These are phyloP conservation scores for rabbit (Oryctolagus cuniculus) DNA, from an alignment of 2,113 vertebrate genomes.

Conservation along the genomic window DNA sequence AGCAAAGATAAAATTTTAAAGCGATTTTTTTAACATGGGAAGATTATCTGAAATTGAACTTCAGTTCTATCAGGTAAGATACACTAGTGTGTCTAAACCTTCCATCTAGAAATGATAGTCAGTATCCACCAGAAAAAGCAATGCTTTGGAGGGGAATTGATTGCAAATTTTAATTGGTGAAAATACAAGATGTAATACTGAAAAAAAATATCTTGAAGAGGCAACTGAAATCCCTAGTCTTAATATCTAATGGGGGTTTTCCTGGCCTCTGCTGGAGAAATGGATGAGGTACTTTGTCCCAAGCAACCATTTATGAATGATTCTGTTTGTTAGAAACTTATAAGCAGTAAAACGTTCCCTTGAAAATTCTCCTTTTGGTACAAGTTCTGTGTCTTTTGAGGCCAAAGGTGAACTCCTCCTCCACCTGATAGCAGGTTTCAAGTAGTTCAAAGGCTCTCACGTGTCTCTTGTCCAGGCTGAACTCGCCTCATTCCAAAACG, in stretches of 20 bases:
- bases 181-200: neutral
- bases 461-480: neutral
- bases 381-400: neutral
- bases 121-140: neutral
- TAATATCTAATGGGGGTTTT: neutral
- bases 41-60: neutral
- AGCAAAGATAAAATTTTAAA: neutral
- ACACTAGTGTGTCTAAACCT: neutral
- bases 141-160: neutral
- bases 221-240: neutral
- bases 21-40: neutral
- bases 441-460: neutral
- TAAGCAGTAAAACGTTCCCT: neutral
- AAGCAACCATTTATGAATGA: neutral
- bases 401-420: neutral
- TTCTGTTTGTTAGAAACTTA: neutral
- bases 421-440: neutral
- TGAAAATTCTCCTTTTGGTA: neutral
- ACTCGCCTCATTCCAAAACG: neutral
- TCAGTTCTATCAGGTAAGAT: neutral
- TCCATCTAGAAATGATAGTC: neutral
- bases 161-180: neutral
- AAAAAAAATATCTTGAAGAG: neutral
- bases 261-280: neutral
- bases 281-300: neutral